phyloP scores from a whole-genome alignment of 2,113 vertebrate species.

The Physeter macrocephalus region DNA sequence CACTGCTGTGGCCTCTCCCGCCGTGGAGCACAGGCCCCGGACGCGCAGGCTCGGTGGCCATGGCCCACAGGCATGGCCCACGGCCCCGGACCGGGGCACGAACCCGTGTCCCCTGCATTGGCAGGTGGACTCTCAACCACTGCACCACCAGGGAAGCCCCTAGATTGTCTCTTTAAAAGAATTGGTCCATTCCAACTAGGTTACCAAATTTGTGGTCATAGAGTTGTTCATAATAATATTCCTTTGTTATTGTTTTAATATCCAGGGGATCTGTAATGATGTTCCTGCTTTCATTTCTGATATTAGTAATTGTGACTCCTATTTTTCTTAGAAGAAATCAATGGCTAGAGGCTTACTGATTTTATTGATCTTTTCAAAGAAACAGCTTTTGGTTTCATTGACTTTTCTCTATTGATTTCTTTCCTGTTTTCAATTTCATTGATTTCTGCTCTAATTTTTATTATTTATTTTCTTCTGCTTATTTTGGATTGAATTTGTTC shows the following conservation, averaged over 20 bases:
- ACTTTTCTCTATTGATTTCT: not conserved
- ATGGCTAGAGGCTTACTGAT: not conserved
- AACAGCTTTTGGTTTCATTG: not conserved
- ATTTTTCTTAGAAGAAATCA: not conserved
- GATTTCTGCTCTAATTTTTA: not conserved
- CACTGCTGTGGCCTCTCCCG: too few species aligned
- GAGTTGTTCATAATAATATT: not conserved
- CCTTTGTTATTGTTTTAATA: not conserved
- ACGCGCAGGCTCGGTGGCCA: too few species aligned
- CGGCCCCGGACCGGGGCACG: too few species aligned
- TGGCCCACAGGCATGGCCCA: too few species aligned
- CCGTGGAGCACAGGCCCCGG: too few species aligned
- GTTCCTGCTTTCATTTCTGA: not conserved
- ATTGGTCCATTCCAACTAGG: not conserved
- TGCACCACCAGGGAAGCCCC: too few species aligned
- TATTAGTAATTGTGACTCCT: not conserved
- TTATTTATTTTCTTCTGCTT: not conserved
- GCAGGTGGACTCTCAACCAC: too few species aligned
- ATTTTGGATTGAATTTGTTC: not conserved
- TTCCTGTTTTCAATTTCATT: not conserved
- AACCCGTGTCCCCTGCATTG: too few species aligned
- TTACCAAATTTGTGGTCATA: not conserved
- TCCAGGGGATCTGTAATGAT: not conserved
- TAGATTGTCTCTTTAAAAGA: not conserved
- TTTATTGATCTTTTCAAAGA: not conserved